Evolutionary conservation across 2,888 invertebrate species (phyloP), one percentile per base, ranked within the genome.

Genomic region (Caenorhabditis uteleia): DNA sequence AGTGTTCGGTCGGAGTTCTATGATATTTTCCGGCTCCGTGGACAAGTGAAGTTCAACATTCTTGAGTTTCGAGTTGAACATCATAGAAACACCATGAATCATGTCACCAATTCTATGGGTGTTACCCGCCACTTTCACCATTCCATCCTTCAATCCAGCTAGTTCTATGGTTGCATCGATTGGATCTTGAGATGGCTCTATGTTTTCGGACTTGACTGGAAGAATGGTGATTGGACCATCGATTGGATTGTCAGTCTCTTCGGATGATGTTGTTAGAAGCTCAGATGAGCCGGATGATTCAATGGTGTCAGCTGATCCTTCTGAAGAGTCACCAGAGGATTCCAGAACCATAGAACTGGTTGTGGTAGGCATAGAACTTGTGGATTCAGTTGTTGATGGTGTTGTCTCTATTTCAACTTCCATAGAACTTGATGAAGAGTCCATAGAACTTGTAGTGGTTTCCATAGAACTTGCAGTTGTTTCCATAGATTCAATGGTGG

Each of bases 211-310:
- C 18, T 6, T 23, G 14, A 62, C 46, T 7, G 62, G 62, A 0
- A 62, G 56, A 31, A 62, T 62, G 3, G 56, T 53, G 27, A 62
- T 34, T 1, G 56, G 47, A 1, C 56, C 56, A 5, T 47, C 39
- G 27, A 62, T 51, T 0, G 60, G 60, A n/a, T 16, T 34, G 8
- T 34, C 34, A 3, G 40, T 12, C 12, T 29, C 29, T 29, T 29
- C 29, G 29, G 36, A 10, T 2, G 18, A 20, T 3, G 16, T 36
- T 7, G 36, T 36, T 8, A 34, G 34, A 6, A 34, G 8, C 16
- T 34, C 34, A n/a, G 7, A 7, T n/a, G 42, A 33, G 25, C 36
- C 51, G 31, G 51, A 51, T 18, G 51, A 18, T 18, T 43, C 51
- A 6, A n/a, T n/a, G n/a, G n/a, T n/a, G n/a, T n/a, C n/a, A n/a